These are phyloP conservation scores for Ancistrus triradiatus DNA, from an alignment of 2,113 vertebrate species.

Conservation along the genomic window DNA sequence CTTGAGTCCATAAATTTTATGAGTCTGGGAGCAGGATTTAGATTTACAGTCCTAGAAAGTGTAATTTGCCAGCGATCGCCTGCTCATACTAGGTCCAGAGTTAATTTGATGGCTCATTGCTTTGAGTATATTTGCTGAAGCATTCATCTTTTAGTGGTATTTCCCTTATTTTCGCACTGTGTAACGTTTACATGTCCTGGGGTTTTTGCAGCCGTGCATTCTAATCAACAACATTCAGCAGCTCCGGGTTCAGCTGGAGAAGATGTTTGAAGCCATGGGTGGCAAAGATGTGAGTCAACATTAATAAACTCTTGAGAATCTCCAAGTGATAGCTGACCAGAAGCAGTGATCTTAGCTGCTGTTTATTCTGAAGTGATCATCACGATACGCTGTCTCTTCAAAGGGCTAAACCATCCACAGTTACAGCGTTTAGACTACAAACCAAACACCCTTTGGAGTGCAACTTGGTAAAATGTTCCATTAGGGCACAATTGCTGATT, in stretches of 20 bases:
- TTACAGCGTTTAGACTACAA: too few species aligned
- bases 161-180: not conserved
- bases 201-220: constrained; percentile 80
- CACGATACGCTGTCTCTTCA: too few species aligned
- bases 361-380: too few species aligned
- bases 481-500: too few species aligned
- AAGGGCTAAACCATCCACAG: too few species aligned
- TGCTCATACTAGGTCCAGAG: too few species aligned
- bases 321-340: not conserved
- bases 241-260: constrained; percentile 92
- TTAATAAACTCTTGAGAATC: not conserved
- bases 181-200: not conserved
- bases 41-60: too few species aligned
- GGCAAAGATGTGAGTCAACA: constrained; percentile 82
- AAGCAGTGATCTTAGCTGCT: too few species aligned
- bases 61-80: too few species aligned
- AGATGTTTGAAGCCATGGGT: constrained; percentile 98
- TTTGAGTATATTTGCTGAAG: not conserved
- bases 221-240: constrained; percentile 99
- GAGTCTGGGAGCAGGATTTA: too few species aligned
- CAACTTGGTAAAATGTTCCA: too few species aligned
- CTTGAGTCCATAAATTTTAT: not conserved
- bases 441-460: not conserved
- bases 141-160: not conserved
- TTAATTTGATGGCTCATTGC: not conserved